phyloP scores from a whole-genome alignment of 2,888 invertebrate species.

The Apotomis betuletana region DNA sequence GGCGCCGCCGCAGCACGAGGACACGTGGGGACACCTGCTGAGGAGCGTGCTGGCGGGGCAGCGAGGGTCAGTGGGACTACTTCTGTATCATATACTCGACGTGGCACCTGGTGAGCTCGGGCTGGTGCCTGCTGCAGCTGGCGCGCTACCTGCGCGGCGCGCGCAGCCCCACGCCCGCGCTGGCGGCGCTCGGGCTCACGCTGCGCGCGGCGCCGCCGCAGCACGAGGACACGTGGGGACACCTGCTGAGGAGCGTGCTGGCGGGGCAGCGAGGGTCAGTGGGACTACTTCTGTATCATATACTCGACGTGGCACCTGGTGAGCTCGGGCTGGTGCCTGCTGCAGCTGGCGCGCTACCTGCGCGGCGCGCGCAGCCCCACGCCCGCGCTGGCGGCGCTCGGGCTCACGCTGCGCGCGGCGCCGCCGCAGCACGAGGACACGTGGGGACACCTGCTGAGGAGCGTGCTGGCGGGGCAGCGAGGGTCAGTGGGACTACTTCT shows the following conservation, averaged over 20 bases:
- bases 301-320: too few relatives aligned
- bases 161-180: slow-evolving; percentile 76
- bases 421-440: slow-evolving; percentile 58
- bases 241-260: slow-evolving; percentile 59
- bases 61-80: slow-evolving; percentile 63
- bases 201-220: slow-evolving; percentile 81
- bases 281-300: too few relatives aligned
- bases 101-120: too few relatives aligned
- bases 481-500: slow-evolving; percentile 60
- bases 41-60: slow-evolving; percentile 68
- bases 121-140: slow-evolving; percentile 77
- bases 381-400: slow-evolving; percentile 80
- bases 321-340: too few relatives aligned
- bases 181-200: slow-evolving; percentile 82
- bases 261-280: slow-evolving; percentile 76
- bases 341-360: slow-evolving; percentile 85
- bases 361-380: slow-evolving; percentile 79
- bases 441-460: slow-evolving; percentile 60
- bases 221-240: slow-evolving; percentile 59
- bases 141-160: slow-evolving; percentile 85
- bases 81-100: too few relatives aligned
- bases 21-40: slow-evolving; percentile 61
- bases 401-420: slow-evolving; percentile 84
- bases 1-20: slow-evolving; percentile 66
- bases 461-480: slow-evolving; percentile 71